Percentiles rank a stretch among this genome's conserved stretches.
These are phyloP conservation scores for Dendroctonus ponderosae DNA, from an alignment of 1,140 invertebrate genomes.

Conservation along the genomic window DNA sequence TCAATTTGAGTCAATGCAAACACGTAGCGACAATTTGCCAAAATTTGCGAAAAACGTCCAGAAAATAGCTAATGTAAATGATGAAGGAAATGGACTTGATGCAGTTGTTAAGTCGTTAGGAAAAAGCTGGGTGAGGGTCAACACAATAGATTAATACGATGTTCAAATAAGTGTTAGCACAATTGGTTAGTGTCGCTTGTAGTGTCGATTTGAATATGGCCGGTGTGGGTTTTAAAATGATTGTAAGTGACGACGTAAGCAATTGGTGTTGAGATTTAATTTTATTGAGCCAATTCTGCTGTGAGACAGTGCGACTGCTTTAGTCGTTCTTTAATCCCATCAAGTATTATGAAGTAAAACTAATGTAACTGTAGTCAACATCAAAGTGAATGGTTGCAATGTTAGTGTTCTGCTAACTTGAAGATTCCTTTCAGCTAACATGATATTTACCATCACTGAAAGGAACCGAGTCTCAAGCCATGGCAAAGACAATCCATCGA, in stretches of 20 bases:
- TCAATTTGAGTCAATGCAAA: too few relatives aligned
- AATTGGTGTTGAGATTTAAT: neutral
- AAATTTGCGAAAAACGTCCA: too few relatives aligned
- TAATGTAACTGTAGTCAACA: neutral
- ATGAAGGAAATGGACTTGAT: slow-evolving; percentile 11
- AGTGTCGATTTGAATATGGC: slow-evolving; percentile 18
- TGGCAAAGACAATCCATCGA: too few relatives aligned
- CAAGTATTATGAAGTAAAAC: neutral
- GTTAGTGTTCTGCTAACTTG: too few relatives aligned
- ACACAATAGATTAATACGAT: slow-evolving; percentile 26
- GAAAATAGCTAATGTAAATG: neutral
- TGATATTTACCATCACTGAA: too few relatives aligned
- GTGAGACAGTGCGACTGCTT: neutral
- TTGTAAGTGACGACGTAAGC: slow-evolving; percentile 2
- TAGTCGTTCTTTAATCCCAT: neutral
- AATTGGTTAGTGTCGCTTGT: slow-evolving; percentile 28
- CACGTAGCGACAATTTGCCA: too few relatives aligned
- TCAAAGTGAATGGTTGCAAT: too few relatives aligned
- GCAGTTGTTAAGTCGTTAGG: slow-evolving; percentile 22
- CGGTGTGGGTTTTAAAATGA: slow-evolving; percentile 15
- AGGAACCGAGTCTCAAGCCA: too few relatives aligned
- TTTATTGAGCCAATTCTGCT: neutral
- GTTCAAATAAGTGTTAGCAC: slow-evolving; percentile 19
- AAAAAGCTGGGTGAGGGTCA: slow-evolving; percentile 23
- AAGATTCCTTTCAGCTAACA: too few relatives aligned